A percentile compares a stretch with the other conserved stretches of the same genome.
phyloP scores from a whole-genome alignment of 1,140 invertebrate genomes.

The Vollenhovia emeryi region DNA sequence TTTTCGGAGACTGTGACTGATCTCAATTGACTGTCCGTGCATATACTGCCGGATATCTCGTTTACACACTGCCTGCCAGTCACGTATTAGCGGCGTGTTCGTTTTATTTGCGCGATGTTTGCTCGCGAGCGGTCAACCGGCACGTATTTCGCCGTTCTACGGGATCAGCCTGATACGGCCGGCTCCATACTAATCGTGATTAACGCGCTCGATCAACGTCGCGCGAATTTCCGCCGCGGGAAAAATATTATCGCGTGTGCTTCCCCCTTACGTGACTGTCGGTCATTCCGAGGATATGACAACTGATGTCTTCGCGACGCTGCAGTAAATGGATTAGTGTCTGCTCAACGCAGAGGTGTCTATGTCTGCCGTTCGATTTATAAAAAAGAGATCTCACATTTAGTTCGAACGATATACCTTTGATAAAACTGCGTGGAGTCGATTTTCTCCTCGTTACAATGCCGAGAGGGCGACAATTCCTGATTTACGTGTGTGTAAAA shows the following conservation, averaged over 20 bases:
- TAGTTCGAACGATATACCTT: neutral
- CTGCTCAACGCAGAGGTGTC: neutral
- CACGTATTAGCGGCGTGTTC: slow-evolving; percentile 42
- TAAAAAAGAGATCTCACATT: neutral
- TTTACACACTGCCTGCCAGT: slow-evolving; percentile 52
- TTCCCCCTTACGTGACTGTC: neutral
- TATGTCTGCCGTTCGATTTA: neutral
- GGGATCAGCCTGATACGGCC: neutral
- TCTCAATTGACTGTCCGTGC: slow-evolving; percentile 58
- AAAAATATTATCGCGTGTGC: slow-evolving; percentile 6
- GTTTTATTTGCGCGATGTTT: slow-evolving; percentile 40
- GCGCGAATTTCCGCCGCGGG: neutral
- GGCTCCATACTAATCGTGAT: slow-evolving; percentile 10
- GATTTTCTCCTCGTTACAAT: neutral
- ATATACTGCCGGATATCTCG: slow-evolving; percentile 41
- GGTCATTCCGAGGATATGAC: neutral
- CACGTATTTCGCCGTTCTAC: neutral
- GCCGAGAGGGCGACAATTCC: neutral
- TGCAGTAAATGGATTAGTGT: neutral
- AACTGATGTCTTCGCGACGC: neutral
- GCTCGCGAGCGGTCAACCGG: neutral
- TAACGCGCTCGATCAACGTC: slow-evolving; percentile 28
- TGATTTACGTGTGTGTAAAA: neutral
- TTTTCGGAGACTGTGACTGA: slow-evolving; percentile 43
- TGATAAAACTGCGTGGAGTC: neutral